Percentiles rank a stretch among this genome's conserved stretches.
Conservation (phyloP, 2,113 vertebrate genomes). For the Pitta sordida region DNA sequence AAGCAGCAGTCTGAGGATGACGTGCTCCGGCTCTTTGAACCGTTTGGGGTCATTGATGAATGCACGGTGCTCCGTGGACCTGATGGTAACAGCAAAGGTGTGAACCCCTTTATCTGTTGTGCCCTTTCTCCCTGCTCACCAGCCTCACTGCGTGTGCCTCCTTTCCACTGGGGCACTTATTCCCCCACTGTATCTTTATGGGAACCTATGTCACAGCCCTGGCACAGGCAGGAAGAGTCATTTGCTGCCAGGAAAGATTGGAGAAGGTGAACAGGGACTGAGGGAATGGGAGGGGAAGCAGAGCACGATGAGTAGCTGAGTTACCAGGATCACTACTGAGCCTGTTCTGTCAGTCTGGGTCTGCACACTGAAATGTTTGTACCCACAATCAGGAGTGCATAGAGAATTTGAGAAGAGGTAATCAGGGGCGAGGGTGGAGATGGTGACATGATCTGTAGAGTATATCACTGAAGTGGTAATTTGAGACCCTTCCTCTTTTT, state of each 20-base stretch:
- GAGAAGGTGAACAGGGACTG: background rate
- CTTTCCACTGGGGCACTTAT: background rate
- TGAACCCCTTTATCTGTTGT: background rate
- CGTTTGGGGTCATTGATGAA: slow-evolving; percentile 96
- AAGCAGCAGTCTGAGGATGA: slow-evolving; percentile 99
- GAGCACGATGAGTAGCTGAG: background rate
- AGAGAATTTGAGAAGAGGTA: background rate
- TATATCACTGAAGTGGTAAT: background rate
- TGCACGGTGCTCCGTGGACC: slow-evolving; percentile 96
- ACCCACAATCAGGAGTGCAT: background rate
- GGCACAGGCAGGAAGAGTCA: background rate
- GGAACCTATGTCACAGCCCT: background rate
- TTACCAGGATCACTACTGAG: background rate
- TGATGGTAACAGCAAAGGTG: slow-evolving; percentile 99
- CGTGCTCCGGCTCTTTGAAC: slow-evolving; percentile 95
- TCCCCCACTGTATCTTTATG: background rate
- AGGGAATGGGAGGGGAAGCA: background rate
- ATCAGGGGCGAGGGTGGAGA: background rate
- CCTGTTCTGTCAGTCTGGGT: background rate
- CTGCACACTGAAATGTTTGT: background rate
- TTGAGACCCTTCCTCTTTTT: background rate
- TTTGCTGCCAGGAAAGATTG: background rate
- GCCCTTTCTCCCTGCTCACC: background rate
- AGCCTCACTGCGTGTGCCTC: background rate
- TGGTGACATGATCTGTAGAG: background rate